Conservation (phyloP, 2,888 invertebrate genomes). For the Drosophila fungiperda region DNA sequence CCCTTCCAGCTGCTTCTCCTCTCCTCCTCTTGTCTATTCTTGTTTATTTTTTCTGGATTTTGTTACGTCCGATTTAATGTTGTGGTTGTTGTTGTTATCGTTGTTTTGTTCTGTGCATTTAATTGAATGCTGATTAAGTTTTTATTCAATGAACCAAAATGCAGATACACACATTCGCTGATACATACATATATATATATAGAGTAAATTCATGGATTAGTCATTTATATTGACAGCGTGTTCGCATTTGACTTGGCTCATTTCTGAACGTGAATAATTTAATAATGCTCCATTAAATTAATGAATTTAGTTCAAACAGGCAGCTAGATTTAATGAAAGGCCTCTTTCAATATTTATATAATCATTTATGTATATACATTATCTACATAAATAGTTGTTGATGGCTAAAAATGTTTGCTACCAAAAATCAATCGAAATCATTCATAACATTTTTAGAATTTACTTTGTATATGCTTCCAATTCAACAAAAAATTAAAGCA, state of each 20-base stretch:
- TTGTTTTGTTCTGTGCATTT: constrained; percentile 59
- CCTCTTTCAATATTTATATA: background rate
- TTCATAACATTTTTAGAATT: background rate
- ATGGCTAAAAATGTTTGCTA: background rate
- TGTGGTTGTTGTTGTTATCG: background rate
- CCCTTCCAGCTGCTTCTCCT: background rate
- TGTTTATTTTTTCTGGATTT: constrained; percentile 3
- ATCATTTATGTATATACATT: background rate
- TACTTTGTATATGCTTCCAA: background rate
- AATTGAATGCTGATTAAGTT: constrained; percentile 79
- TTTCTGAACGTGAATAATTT: constrained; percentile 79
- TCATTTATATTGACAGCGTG: constrained; percentile 68
- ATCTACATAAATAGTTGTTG: background rate
- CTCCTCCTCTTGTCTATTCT: background rate
- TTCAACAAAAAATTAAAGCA: background rate
- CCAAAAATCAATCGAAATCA: background rate
- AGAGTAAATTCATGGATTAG: constrained; percentile 62
- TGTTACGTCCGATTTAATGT: background rate
- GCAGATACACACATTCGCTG: constrained; percentile 28
- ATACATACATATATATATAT: background rate
- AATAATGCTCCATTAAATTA: constrained; percentile 78
- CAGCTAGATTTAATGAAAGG: constrained; percentile 46
- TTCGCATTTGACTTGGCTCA: constrained; percentile 54
- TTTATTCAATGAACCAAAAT: constrained; percentile 75
- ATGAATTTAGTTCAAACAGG: constrained; percentile 75